Evolutionary conservation across 2,888 invertebrate species (phyloP).

Genomic region (Agriopis aurantiaria): DNA sequence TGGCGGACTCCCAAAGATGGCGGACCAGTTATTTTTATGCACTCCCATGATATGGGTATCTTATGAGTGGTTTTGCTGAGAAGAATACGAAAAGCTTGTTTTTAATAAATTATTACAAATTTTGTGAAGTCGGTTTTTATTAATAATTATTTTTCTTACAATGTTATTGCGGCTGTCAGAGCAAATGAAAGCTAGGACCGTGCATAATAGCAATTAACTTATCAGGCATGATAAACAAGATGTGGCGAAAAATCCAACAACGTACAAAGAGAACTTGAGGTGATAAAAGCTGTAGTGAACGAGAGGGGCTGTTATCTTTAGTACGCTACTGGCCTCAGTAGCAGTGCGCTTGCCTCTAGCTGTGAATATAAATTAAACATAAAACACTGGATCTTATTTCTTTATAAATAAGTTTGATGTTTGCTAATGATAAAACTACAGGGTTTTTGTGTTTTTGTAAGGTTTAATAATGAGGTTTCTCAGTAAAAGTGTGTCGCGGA

Average conservation of each 20-base stretch:
- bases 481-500: constrained; percentile 40
- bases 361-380: constrained; percentile 7
- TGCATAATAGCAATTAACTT: constrained; percentile 9
- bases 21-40: too few relatives aligned
- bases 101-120: too few relatives aligned
- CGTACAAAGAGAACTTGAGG: constrained; percentile 12
- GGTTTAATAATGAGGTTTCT: constrained; percentile 57
- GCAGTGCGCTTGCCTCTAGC: constrained; percentile 10
- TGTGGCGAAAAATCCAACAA: constrained; percentile 6
- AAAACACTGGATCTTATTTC: background rate
- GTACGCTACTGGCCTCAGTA: constrained; percentile 12
- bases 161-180: background rate
- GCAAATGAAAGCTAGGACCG: background rate
- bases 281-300: constrained; percentile 10
- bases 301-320: constrained; percentile 24
- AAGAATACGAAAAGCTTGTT: too few relatives aligned
- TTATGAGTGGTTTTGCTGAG: too few relatives aligned
- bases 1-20: too few relatives aligned
- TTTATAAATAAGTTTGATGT: background rate
- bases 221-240: constrained; percentile 15
- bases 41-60: too few relatives aligned
- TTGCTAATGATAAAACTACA: background rate
- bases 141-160: too few relatives aligned
- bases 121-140: too few relatives aligned
- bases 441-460: background rate